These are phyloP conservation scores for Brachionus rotundiformis DNA, from an alignment of 1,140 invertebrate genomes.

Conservation along the genomic window DNA sequence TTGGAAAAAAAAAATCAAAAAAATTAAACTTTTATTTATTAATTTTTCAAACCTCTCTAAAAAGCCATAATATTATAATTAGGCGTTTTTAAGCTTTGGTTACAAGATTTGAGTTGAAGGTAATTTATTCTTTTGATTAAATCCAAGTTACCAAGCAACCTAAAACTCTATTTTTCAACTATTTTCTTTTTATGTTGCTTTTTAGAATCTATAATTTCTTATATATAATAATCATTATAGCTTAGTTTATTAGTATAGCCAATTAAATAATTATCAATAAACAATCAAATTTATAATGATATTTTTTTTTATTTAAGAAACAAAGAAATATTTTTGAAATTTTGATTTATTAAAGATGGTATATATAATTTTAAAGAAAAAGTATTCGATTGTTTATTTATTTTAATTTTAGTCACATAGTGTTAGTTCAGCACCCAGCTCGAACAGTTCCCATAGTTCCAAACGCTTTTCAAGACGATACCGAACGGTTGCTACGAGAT, in stretches of 20 bases:
- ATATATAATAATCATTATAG: constrained; percentile 47
- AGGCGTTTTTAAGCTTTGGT: constrained; percentile 22
- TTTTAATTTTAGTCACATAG: constrained; percentile 12
- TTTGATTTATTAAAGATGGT: constrained; percentile 51
- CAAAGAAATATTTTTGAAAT: neutral
- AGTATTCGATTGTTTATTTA: neutral
- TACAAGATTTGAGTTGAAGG: constrained; percentile 33
- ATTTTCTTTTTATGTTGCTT: constrained; percentile 33
- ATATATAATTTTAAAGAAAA: neutral
- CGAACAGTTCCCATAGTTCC: neutral
- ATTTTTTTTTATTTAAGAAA: neutral
- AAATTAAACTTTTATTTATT: neutral
- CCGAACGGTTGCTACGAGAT: constrained; percentile 37
- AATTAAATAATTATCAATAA: constrained; percentile 36
- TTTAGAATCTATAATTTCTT: constrained; percentile 46
- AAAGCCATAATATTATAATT: constrained; percentile 20
- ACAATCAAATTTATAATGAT: neutral
- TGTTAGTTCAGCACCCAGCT: constrained; percentile 43
- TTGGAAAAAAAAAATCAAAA: neutral
- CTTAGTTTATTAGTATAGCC: constrained; percentile 14
- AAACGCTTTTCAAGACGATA: constrained; percentile 37
- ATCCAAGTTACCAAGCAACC: constrained; percentile 35
- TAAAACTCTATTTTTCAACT: constrained; percentile 31
- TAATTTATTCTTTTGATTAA: constrained; percentile 37
- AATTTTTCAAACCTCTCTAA: neutral